Percentiles rank a stretch among this genome's conserved stretches.
Conservation (phyloP, 92 coral and sea anemone genomes). For the Chrysogorgia sp. region DNA sequence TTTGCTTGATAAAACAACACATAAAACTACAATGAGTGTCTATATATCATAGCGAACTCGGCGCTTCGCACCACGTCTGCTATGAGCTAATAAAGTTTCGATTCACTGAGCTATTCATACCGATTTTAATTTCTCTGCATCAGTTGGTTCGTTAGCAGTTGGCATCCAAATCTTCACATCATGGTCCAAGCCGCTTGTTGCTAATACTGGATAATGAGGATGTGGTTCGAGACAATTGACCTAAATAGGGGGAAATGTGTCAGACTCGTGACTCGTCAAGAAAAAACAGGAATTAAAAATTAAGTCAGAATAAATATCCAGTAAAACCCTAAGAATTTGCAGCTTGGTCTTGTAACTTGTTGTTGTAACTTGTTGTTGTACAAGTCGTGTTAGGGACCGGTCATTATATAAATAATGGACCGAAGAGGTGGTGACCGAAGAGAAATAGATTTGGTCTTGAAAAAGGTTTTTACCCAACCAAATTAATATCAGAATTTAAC, state of each 20-base stretch:
- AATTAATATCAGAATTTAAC: too few species aligned
- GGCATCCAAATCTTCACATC: conserved; percentile 95
- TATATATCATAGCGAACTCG: not conserved
- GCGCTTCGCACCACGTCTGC: not conserved
- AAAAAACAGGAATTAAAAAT: not conserved
- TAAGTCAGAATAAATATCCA: not conserved
- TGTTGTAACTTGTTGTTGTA: too few species aligned
- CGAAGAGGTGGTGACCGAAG: too few species aligned
- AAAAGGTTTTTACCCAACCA: too few species aligned
- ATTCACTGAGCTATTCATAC: conserved; percentile 36
- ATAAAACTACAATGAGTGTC: not conserved
- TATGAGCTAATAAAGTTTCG: not conserved
- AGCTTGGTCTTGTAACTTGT: too few species aligned
- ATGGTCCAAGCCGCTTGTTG: conserved; percentile 97
- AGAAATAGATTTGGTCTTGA: too few species aligned
- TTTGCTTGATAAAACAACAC: not conserved
- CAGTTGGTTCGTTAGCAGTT: conserved; percentile 71
- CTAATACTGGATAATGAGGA: conserved; percentile 84
- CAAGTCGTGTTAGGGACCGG: too few species aligned
- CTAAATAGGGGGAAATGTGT: conserved; percentile 34
- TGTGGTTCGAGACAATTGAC: conserved; percentile 98
- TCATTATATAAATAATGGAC: too few species aligned
- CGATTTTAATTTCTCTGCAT: conserved; percentile 68
- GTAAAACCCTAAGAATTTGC: too few species aligned
- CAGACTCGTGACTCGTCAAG: not conserved